These are phyloP conservation scores for Lacerta viridis DNA, from an alignment of 2,797 vertebrate genomes.

Conservation along the genomic window DNA sequence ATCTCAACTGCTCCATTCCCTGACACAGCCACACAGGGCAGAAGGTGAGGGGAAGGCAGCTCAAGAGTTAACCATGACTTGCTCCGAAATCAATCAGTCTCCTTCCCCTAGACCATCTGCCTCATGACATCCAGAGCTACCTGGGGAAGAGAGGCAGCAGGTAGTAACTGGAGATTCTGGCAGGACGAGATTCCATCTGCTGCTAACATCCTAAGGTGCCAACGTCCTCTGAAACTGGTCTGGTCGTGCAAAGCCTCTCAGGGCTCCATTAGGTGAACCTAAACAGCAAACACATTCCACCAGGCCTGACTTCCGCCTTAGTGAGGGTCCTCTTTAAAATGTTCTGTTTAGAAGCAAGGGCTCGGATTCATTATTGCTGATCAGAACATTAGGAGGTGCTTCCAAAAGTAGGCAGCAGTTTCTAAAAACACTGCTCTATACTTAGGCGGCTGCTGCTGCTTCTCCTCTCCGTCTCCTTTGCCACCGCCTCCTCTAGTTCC, in stretches of 20 bases:
- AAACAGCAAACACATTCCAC: not conserved
- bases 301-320: no score
- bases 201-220: no score
- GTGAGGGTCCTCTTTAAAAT: not conserved
- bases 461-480: not conserved
- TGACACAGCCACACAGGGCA: not conserved
- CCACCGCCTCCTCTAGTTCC: not conserved
- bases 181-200: not conserved
- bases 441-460: not conserved
- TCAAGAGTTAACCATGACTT: not conserved
- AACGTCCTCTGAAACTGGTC: no score
- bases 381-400: not conserved
- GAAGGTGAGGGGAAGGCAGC: not conserved
- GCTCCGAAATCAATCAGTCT: conserved; percentile 18
- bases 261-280: no score
- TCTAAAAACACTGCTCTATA: not conserved
- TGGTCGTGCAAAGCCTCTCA: no score
- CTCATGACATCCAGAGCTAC: not conserved
- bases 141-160: not conserved
- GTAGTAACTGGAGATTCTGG: not conserved
- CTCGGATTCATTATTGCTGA: not conserved
- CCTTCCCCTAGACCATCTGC: not conserved
- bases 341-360: no score
- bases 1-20: not conserved
- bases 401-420: not conserved